phyloP scores from a whole-genome alignment of 2,113 vertebrate genomes.

The Corvus hawaiiensis region DNA sequence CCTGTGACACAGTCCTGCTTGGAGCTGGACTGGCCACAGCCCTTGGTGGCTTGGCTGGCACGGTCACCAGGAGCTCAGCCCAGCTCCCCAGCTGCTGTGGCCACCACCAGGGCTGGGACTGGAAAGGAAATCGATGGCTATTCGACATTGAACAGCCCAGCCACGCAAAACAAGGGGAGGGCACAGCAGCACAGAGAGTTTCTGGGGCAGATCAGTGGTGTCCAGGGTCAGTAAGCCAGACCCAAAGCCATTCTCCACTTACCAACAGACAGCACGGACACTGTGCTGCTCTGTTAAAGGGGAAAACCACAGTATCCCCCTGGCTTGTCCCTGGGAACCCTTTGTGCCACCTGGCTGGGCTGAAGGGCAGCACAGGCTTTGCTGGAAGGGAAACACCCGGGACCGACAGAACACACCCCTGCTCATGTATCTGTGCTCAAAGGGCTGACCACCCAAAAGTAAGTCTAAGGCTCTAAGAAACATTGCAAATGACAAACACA shows the following conservation, averaged over 20 bases:
- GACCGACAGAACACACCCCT: neutral
- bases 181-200: neutral
- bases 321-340: neutral
- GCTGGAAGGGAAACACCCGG: neutral
- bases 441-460: neutral
- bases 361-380: neutral
- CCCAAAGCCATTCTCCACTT: neutral
- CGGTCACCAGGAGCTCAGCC: neutral
- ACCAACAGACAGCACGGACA: accelerated
- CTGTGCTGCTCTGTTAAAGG: neutral
- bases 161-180: neutral
- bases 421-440: neutral
- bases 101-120: neutral
- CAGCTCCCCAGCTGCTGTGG: neutral
- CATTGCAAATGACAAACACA: neutral
- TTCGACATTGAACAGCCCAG: neutral
- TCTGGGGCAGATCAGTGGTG: neutral
- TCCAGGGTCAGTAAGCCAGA: neutral
- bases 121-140: neutral
- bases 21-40: neutral
- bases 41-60: neutral
- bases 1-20: accelerated
- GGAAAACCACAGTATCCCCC: neutral
- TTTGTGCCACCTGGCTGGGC: accelerated
- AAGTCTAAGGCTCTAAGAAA: neutral